Base-by-base conservation (phyloP, 1,140 invertebrate genomes). In the Rhysida immarginata region DNA sequence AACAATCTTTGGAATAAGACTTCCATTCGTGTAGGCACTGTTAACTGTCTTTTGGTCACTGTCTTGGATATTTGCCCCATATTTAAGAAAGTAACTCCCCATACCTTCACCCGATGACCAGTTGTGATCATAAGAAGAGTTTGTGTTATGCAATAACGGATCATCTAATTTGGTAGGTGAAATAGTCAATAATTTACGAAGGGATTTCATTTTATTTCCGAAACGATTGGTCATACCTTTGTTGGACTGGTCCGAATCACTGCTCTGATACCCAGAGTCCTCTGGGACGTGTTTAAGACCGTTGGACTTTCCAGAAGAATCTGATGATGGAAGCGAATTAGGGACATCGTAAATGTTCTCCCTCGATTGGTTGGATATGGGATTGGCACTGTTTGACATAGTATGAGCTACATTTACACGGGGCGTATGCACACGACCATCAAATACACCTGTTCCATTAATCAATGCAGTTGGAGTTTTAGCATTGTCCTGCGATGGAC, bases 241-340 rank as follows among this genome's bases (percentile, higher is more conserved):
- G 8, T 20, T 20, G 44, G 16, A 20, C 16, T 46, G 3, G 24
- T 25, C 26, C 13, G 49, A 51, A 13, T 51, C 49, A 51, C 49
- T 27, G 20, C 49, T 51, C 13, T 51, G 49, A 27, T 51, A 51
- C 3, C 49, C 49, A 3, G 44, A 46, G 20, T 46, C 44, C 20
- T 46, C 44, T 5, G 44, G 8, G n/a, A 20, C n/a, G 20, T 46
- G 5, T 23, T n/a, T 3, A 11, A 20, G 5, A 46, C 44, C 16
- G 18, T 46, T 46, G n/a, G 5, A 11, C 20, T 5, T 46, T 20
- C 3, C 5, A 46, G 29, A 5, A 46, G 8, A 5, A 46, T 11
- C 44, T 46, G 18, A 5, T 16, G 18, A 3, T 46, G 44, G n/a
- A 11, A n/a, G n/a, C 11, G 35, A 41, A 11, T 11, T 46, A 46